Base-by-base conservation (phyloP, 2,797 vertebrate genomes). In the Antrozous pallidus region DNA sequence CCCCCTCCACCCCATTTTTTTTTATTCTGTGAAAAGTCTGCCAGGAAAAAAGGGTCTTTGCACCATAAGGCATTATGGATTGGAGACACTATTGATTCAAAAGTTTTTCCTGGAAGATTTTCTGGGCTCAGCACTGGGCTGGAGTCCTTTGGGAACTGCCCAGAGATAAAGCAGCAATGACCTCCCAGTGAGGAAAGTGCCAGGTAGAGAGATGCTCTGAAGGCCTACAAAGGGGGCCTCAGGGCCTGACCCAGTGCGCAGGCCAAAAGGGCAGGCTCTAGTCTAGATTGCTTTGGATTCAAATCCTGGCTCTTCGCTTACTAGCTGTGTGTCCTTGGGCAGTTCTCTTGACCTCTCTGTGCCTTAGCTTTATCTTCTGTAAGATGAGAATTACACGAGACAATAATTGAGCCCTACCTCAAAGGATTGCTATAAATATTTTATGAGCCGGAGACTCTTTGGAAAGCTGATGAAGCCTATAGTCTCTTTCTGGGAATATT, bases 391-490 rank as follows among this genome's bases (percentile, higher is more conserved):
- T 82, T 71, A 36, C 20, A 63, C 14, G 1, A 74, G 31, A 33
- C 2, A 4, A 51, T 89, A 51, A 84, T 13, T 65, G 42, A 65
- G 49, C 73, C 56, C 38, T 79, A 49, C 38, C 24, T 63, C 47
- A 71, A 90, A 87, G 58, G 28, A 77, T 28, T 71, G 45, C 75
- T 92, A 5, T 83, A 74, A 96, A 84, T 88, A 91, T 93, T 97
- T 87, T 87, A 92, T 31, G 71, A 96, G 38, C 73, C 17, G 78
- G 36, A 65, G 86, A 70, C 54, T 71, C 80, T 92, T 69, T 58
- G 61, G 74, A 70, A 80, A 40, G 58, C 51, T 92, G 22, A 54
- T 14, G 22, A 67, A 36, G 54, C n/a, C 54, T 74, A 24, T 12
- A 81, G 79, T 40, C 40, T 28, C 58, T 24, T 88, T 51, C 63